Evolutionary conservation across 2,888 invertebrate species (phyloP), one percentile per base, ranked within the genome.

Genomic region (Glyphotaelius pellucidus): DNA sequence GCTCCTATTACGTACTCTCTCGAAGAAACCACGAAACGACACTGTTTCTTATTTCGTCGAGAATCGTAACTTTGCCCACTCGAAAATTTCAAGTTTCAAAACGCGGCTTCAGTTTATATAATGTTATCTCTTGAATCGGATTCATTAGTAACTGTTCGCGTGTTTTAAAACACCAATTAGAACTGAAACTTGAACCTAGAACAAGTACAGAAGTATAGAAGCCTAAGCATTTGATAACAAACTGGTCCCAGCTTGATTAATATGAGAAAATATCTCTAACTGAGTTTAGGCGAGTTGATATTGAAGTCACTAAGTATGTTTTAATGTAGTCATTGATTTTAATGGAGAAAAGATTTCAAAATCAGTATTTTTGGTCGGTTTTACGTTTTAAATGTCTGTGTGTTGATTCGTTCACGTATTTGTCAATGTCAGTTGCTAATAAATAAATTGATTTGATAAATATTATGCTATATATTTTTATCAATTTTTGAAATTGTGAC

Each of bases 121-220:
- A 67, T 32, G 15, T 35, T 35, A 31, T 83, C 83, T 83, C 32
- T 0, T 7, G 32, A 83, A 83, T 83, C 83, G 3, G 35, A 19
- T 31, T 31, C 30, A 83, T 83, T 83, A 19, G 83, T 83, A 30
- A 32, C 19, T 83, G 83, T 30, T 83, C 83, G 15, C 83, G 32
- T 32, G 83, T 83, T 30, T 35, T 15, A 32, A 32, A 83, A 83
- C 83, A 32, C 83, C 83, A 83, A 83, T 83, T 83, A 83, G 83
- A 83, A 32, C 11, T 31, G 83, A 83, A 32, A 83, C 15, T 35
- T 35, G 83, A 19, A 19, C 32, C 35, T 35, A 14, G 83, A 35
- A 67, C 52, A 19, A 67, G 52, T 9, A 42, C 11, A 1, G 11
- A 42, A n/a, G n/a, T 12, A 11, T 67, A 67, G 52, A 25, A 25